These are phyloP conservation scores for Rhea pennata DNA, from an alignment of 2,113 vertebrate species.

Conservation along the genomic window DNA sequence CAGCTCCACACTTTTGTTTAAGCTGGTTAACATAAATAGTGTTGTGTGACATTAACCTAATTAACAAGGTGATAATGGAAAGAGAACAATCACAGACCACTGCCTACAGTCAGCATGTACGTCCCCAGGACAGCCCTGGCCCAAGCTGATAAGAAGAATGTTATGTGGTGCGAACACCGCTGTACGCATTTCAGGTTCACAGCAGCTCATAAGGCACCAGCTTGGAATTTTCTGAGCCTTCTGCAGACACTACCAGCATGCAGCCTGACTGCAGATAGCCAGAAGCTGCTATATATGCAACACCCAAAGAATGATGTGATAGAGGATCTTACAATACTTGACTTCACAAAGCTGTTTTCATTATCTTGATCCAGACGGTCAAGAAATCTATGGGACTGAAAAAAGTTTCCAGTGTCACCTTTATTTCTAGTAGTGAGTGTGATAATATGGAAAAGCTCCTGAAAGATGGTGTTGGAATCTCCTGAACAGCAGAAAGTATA, in stretches of 20 bases:
- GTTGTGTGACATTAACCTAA: not conserved
- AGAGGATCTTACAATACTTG: not conserved
- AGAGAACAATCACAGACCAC: not conserved
- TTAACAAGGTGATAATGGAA: not conserved
- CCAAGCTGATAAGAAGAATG: not conserved
- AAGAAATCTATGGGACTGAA: not conserved
- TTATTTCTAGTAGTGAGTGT: not conserved
- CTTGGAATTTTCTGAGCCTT: not conserved
- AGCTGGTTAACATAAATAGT: not conserved
- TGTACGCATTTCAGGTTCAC: not conserved
- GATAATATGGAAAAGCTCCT: not conserved
- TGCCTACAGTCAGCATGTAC: not conserved
- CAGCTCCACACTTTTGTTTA: not conserved
- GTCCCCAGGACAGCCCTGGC: rapidly evolving
- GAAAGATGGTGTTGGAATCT: not conserved
- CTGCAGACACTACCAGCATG: not conserved
- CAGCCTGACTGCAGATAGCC: not conserved
- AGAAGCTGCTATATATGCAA: not conserved
- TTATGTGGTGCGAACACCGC: not conserved
- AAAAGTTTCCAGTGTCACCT: not conserved
- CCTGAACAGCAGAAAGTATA: not conserved
- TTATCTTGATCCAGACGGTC: not conserved
- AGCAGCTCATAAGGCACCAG: not conserved
- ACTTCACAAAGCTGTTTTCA: not conserved
- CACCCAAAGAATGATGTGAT: not conserved